phyloP scores from a whole-genome alignment of 1,140 invertebrate genomes.

The Drosophila parvula region DNA sequence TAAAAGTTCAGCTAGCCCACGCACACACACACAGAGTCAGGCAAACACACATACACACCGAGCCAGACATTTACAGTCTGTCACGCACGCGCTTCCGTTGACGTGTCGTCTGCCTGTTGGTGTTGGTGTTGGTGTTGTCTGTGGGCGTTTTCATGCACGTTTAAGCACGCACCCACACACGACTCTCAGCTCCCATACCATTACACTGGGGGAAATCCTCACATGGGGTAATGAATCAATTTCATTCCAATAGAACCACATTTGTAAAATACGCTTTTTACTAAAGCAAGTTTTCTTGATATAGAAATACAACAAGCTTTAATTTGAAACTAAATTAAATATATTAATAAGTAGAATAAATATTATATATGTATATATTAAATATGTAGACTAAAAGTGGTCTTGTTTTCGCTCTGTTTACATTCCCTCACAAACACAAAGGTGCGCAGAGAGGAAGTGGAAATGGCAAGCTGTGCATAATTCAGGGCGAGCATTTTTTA shows the following conservation, averaged over 20 bases:
- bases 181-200: conserved; percentile 4
- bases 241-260: background rate
- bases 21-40: conserved; percentile 5
- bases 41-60: conserved; percentile 9
- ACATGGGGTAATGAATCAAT: background rate
- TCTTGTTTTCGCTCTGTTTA: background rate
- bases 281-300: too few species aligned
- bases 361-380: too few species aligned
- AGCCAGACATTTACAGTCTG: conserved; percentile 33
- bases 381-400: too few species aligned
- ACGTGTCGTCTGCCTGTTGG: conserved; percentile 19
- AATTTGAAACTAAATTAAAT: too few species aligned
- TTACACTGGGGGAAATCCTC: conserved; percentile 1
- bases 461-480: conserved; percentile 63
- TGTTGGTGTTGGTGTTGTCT: conserved; percentile 27
- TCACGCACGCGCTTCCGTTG: conserved; percentile 61
- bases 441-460: conserved; percentile 1
- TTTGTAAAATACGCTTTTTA: background rate
- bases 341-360: too few species aligned
- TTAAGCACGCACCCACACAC: conserved; percentile 58
- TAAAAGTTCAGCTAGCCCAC: conserved; percentile 60
- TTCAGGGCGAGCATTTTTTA: conserved; percentile 53
- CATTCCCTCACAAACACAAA: background rate
- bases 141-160: conserved; percentile 65
- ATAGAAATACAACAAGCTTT: background rate